These are phyloP conservation scores for Anas flavirostris DNA, from an alignment of 2,797 vertebrate species.

Conservation along the genomic window DNA sequence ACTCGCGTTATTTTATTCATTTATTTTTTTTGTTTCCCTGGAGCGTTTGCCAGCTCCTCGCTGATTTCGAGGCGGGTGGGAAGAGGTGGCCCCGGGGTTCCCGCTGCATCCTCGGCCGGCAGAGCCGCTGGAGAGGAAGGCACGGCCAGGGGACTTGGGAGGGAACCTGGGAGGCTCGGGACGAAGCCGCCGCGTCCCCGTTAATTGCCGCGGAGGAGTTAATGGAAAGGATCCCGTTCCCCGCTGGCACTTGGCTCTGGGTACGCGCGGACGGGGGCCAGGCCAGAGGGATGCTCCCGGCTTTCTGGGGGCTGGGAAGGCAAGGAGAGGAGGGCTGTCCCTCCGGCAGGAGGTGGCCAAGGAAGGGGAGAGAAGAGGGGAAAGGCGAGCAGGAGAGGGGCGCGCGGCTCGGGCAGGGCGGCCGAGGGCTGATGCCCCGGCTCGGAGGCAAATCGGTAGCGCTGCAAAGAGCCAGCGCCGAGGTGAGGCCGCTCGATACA, in stretches of 20 bases:
- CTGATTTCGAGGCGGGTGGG: neutral
- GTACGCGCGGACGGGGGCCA: neutral
- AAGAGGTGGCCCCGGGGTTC: neutral
- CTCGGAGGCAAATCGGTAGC: conserved; percentile 50
- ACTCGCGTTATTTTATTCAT: too few species aligned
- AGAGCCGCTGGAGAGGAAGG: too few species aligned
- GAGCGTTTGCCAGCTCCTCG: neutral
- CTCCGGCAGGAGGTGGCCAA: neutral
- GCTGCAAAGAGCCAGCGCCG: conserved; percentile 50
- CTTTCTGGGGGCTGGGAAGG: neutral
- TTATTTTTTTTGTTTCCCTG: neutral
- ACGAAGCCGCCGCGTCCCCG: neutral
- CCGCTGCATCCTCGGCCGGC: neutral
- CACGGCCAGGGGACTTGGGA: neutral
- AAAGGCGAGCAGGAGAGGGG: neutral
- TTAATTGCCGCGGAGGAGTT: neutral
- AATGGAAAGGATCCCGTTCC: neutral
- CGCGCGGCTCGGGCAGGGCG: neutral
- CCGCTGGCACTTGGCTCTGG: neutral
- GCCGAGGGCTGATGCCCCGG: neutral
- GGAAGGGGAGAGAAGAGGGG: neutral
- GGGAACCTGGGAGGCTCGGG: neutral
- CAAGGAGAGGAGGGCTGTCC: neutral
- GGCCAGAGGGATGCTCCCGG: neutral
- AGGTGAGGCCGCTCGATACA: conserved; percentile 49